phyloP scores from a whole-genome alignment of 1,140 invertebrate species.

The Theocolax elegans region DNA sequence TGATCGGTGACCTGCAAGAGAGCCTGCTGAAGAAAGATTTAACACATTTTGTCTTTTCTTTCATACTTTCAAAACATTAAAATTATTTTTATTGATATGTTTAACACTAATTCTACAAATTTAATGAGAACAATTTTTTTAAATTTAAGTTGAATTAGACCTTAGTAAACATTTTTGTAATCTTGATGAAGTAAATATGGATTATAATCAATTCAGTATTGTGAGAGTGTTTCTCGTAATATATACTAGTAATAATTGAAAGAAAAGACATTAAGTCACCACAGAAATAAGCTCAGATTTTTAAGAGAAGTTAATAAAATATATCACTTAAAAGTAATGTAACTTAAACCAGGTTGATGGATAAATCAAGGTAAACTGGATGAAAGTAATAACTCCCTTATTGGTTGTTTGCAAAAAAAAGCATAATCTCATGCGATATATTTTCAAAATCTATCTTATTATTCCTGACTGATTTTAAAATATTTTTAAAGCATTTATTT shows the following conservation, averaged over 20 bases:
- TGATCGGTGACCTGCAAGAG: slow-evolving; percentile 28
- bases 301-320: background rate
- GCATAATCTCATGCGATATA: background rate
- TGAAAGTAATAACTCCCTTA: background rate
- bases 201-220: too few relatives aligned
- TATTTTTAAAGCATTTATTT: too few relatives aligned
- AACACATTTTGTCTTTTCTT: slow-evolving; percentile 16
- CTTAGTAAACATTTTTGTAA: background rate
- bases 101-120: too few relatives aligned
- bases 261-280: slow-evolving; percentile 11
- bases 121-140: too few relatives aligned
- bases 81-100: background rate
- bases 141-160: too few relatives aligned
- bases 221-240: too few relatives aligned
- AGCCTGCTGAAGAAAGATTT: slow-evolving; percentile 26
- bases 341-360: too few relatives aligned
- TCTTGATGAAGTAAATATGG: background rate
- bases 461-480: background rate
- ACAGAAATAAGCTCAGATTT: slow-evolving; percentile 8
- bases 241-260: background rate
- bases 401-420: background rate
- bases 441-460: background rate
- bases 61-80: too few relatives aligned
- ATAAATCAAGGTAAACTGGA: too few relatives aligned
- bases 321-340: too few relatives aligned